These are phyloP conservation scores for Lota lota DNA, from an alignment of 2,113 vertebrate genomes.

Conservation along the genomic window DNA sequence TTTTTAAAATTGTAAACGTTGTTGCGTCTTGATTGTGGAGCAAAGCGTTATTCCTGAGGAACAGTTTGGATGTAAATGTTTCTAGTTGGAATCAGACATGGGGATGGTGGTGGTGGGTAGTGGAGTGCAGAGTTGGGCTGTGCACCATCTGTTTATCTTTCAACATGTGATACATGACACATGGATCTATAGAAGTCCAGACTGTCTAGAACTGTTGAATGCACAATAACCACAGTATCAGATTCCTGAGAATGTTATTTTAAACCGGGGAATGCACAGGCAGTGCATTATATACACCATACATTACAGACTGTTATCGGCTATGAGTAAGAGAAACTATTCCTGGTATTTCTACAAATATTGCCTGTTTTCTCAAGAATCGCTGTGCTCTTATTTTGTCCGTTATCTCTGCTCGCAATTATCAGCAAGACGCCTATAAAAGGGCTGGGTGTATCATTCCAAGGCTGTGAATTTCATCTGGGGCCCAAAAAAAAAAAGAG, in stretches of 20 bases:
- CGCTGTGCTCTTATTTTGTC: background rate
- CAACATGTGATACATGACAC: background rate
- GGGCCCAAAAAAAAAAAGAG: background rate
- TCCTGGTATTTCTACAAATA: background rate
- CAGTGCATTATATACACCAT: background rate
- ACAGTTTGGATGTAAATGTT: too few relatives aligned
- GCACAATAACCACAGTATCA: background rate
- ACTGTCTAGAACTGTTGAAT: background rate
- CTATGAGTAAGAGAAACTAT: background rate
- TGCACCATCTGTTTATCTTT: too few relatives aligned
- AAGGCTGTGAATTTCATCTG: background rate
- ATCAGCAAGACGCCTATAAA: background rate
- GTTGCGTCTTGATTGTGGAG: too few relatives aligned
- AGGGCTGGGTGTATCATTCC: background rate
- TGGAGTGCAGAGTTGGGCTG: too few relatives aligned
- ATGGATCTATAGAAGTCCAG: background rate
- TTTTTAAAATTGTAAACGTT: too few relatives aligned
- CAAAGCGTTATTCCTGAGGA: too few relatives aligned
- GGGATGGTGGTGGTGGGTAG: too few relatives aligned
- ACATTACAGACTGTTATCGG: background rate
- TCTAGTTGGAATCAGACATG: too few relatives aligned
- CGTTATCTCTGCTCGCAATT: background rate
- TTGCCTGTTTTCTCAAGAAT: background rate
- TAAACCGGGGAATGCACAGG: conserved; percentile 1
- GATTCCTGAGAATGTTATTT: background rate